These are phyloP conservation scores for Calameuta pallipes DNA, from an alignment of 2,888 invertebrate genomes.

Conservation along the genomic window DNA sequence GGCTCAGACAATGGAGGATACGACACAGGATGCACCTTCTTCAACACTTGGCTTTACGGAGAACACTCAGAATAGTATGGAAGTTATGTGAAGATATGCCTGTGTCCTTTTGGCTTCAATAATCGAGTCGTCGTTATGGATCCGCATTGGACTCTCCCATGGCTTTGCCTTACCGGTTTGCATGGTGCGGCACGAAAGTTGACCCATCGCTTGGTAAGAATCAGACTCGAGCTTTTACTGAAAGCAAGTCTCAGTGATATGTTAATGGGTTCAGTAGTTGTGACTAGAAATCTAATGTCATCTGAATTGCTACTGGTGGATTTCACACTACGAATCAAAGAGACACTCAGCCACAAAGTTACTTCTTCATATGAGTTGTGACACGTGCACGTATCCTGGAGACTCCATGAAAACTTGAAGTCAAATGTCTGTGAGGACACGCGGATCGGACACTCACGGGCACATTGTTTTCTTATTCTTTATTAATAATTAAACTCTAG, in stretches of 20 bases:
- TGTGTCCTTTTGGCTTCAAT: background rate
- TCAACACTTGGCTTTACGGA: slow-evolving; percentile 59
- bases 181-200: background rate
- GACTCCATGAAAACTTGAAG: background rate
- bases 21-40: slow-evolving; percentile 54
- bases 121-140: background rate
- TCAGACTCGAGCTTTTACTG: background rate
- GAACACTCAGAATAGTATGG: slow-evolving; percentile 63
- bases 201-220: background rate
- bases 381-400: background rate
- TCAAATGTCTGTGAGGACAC: background rate
- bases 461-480: background rate
- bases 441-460: background rate
- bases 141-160: background rate
- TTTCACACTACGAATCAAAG: background rate
- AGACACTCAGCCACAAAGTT: background rate
- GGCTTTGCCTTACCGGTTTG: background rate
- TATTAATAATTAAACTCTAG: slow-evolving; percentile 5
- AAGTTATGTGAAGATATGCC: slow-evolving; percentile 58
- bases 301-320: background rate
- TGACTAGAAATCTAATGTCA: background rate
- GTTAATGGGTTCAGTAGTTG: background rate
- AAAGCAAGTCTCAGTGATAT: background rate
- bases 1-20: slow-evolving; percentile 54
- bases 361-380: background rate